Percentiles rank a stretch among this genome's conserved stretches.
These are phyloP conservation scores for Ictalurus punctatus DNA, from an alignment of 2,113 vertebrate species.

Conservation along the genomic window DNA sequence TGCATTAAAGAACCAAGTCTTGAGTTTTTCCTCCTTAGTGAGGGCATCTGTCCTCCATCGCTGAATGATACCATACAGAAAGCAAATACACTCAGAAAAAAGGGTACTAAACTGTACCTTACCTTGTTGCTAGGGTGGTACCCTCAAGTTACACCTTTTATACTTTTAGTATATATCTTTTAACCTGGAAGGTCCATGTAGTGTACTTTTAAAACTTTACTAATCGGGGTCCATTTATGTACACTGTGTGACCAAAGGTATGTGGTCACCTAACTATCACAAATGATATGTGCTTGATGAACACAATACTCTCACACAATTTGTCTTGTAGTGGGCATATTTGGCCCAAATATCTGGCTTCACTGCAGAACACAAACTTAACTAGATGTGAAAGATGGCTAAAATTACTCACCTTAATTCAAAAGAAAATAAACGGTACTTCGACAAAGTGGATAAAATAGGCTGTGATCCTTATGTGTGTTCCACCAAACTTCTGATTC, in stretches of 20 bases:
- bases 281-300: not conserved
- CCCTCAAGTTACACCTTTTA: not conserved
- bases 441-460: not conserved
- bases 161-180: not conserved
- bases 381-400: not conserved
- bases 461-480: not conserved
- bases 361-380: not conserved
- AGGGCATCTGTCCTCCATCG: not conserved
- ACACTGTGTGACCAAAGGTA: not conserved
- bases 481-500: not conserved
- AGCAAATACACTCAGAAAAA: not conserved
- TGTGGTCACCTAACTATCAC: not conserved
- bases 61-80: constrained; percentile 14
- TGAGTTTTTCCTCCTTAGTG: not conserved
- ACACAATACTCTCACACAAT: not conserved
- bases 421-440: not conserved
- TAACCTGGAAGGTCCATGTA: not conserved
- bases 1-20: constrained; percentile 1
- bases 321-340: not conserved
- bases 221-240: not conserved
- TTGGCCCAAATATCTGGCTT: not conserved
- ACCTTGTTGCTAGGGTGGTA: not conserved
- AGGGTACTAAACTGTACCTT: not conserved
- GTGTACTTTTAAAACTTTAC: not conserved
- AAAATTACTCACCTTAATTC: not conserved